Percentiles rank a stretch among this genome's conserved stretches.
Evolutionary conservation across 2,888 invertebrate species (phyloP).

Genomic region (Peribatodes rhomboidaria): DNA sequence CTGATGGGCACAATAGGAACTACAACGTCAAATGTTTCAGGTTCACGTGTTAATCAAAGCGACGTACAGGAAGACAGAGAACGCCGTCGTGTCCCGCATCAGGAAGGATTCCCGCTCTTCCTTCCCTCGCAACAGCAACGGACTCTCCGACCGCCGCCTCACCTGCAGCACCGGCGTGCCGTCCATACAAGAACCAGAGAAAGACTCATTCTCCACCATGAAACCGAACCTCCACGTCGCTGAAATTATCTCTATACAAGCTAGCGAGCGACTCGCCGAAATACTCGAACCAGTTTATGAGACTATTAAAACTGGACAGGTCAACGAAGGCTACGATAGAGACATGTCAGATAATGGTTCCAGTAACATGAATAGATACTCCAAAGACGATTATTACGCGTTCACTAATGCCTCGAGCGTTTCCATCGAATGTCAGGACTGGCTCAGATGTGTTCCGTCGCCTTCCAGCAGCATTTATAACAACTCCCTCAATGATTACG

Average conservation of each 20-base stretch:
- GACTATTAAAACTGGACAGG: slow-evolving; percentile 68
- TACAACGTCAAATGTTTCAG: slow-evolving; percentile 56
- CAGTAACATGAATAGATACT: slow-evolving; percentile 60
- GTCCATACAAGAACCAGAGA: slow-evolving; percentile 56
- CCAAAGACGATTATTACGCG: slow-evolving; percentile 69
- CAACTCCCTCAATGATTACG: slow-evolving; percentile 67
- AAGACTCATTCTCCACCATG: slow-evolving; percentile 62
- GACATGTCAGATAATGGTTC: slow-evolving; percentile 68
- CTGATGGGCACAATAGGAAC: no score
- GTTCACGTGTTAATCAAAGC: slow-evolving; percentile 75
- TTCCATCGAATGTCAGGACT: slow-evolving; percentile 74
- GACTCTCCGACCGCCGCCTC: slow-evolving; percentile 66
- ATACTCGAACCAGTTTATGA: slow-evolving; percentile 80
- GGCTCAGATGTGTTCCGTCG: slow-evolving; percentile 70
- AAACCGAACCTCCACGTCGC: slow-evolving; percentile 75
- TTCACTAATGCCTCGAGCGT: slow-evolving; percentile 74
- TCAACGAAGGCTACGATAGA: slow-evolving; percentile 70
- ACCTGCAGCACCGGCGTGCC: slow-evolving; percentile 74
- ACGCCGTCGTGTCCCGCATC: slow-evolving; percentile 71
- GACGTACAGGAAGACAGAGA: slow-evolving; percentile 80
- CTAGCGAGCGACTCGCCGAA: slow-evolving; percentile 76
- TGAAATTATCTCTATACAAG: slow-evolving; percentile 80
- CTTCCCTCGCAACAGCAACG: slow-evolving; percentile 62
- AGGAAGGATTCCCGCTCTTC: slow-evolving; percentile 60
- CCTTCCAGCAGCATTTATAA: slow-evolving; percentile 70